phyloP scores from a whole-genome alignment of 2,888 invertebrate genomes.

The Lobophora halterata region DNA sequence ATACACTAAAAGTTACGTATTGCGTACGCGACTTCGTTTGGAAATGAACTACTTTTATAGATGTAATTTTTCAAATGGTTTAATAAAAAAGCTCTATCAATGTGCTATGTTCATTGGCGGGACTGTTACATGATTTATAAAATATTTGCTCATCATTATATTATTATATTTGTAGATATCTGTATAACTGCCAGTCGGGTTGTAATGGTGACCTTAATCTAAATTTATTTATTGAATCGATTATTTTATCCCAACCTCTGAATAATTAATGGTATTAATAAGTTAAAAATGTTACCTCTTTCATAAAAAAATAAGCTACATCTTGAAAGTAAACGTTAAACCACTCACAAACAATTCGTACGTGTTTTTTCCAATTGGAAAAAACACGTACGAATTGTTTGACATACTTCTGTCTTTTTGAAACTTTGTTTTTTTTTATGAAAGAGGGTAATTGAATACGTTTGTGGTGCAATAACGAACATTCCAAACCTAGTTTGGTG shows the following conservation, averaged over 20 bases:
- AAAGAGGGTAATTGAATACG: slow-evolving; percentile 58
- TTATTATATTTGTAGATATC: slow-evolving; percentile 27
- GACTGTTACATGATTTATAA: slow-evolving; percentile 15
- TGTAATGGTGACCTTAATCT: slow-evolving; percentile 75
- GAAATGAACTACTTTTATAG: too few species aligned
- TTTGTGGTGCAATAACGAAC: slow-evolving; percentile 77
- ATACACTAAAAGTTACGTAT: too few species aligned
- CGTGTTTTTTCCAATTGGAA: too few species aligned
- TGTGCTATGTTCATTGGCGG: slow-evolving; percentile 9
- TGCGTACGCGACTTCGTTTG: too few species aligned
- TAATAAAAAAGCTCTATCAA: neutral
- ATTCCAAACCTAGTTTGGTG: slow-evolving; percentile 80
- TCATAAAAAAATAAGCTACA: too few species aligned
- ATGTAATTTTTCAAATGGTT: neutral
- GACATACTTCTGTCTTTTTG: too few species aligned
- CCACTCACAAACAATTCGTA: too few species aligned
- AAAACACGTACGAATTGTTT: too few species aligned
- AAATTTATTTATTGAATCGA: slow-evolving; percentile 57
- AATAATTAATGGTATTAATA: slow-evolving; percentile 22
- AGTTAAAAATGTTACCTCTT: too few species aligned
- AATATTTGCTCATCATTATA: slow-evolving; percentile 39
- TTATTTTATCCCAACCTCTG: slow-evolving; percentile 5
- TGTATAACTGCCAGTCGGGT: slow-evolving; percentile 25
- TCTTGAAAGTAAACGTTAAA: too few species aligned
- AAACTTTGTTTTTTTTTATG: slow-evolving; percentile 47